A percentile compares a stretch with the other conserved stretches of the same genome.
These are phyloP conservation scores for Kryphioiulus occultus DNA, from an alignment of 2,888 invertebrate species.

Conservation along the genomic window DNA sequence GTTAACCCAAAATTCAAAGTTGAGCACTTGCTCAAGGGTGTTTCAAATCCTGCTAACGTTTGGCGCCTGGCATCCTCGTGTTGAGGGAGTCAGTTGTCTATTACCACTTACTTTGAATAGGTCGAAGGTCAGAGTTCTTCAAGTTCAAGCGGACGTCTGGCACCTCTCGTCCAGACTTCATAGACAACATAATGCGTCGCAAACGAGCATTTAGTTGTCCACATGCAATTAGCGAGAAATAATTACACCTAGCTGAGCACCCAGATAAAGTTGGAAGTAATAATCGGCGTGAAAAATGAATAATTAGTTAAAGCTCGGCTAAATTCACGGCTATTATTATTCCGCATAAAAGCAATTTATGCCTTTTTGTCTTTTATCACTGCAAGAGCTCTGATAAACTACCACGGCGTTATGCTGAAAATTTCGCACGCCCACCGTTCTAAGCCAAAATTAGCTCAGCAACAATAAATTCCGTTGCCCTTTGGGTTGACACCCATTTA, in stretches of 20 bases:
- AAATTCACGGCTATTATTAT: background rate
- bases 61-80: background rate
- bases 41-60: background rate
- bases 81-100: background rate
- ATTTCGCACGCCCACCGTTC: slow-evolving; percentile 10
- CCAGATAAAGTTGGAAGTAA: background rate
- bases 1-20: too few species aligned
- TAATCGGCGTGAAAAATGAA: slow-evolving; percentile 14
- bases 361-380: background rate
- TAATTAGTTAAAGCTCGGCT: slow-evolving; percentile 21
- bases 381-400: background rate
- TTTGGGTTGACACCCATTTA: slow-evolving; percentile 33
- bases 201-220: background rate
- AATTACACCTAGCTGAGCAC: background rate
- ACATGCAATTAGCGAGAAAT: background rate
- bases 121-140: background rate
- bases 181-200: background rate
- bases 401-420: background rate
- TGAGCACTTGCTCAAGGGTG: too few species aligned
- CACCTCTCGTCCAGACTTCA: background rate
- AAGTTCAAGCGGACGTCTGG: background rate
- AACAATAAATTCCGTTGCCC: slow-evolving; percentile 33
- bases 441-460: background rate
- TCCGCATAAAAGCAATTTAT: slow-evolving; percentile 21
- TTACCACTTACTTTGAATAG: too few species aligned